phyloP scores from a whole-genome alignment of 1,140 invertebrate genomes.

The Drosophila takahashii region DNA sequence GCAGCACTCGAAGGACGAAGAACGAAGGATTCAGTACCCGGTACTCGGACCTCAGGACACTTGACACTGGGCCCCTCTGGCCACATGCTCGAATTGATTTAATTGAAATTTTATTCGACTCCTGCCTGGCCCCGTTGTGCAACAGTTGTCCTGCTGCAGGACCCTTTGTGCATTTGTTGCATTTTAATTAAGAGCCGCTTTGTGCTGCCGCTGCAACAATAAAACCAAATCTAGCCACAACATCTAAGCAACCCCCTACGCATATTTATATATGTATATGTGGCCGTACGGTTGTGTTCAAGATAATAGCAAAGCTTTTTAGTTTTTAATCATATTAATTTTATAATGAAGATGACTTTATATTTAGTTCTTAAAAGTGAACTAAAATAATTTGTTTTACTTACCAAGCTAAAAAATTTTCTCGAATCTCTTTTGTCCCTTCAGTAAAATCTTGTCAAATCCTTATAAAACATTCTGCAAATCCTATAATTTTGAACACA shows the following conservation, averaged over 20 bases:
- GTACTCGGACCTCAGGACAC: conserved; percentile 2
- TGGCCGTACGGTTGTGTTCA: not conserved
- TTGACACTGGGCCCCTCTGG: conserved; percentile 35
- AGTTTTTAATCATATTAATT: no score
- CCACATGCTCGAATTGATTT: conserved; percentile 58
- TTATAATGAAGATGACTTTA: no score
- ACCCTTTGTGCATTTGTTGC: conserved; percentile 57
- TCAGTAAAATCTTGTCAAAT: not conserved
- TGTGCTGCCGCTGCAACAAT: conserved; percentile 37
- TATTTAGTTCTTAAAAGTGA: no score
- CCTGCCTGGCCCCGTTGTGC: conserved; percentile 26
- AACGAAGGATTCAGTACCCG: conserved; percentile 2
- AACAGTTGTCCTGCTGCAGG: conserved; percentile 40
- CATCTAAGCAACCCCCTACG: conserved; percentile 25
- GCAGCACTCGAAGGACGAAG: conserved; percentile 9
- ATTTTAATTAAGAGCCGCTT: conserved; percentile 74
- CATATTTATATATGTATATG: conserved; percentile 6
- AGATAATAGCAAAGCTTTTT: conserved; percentile 1
- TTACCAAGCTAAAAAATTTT: no score
- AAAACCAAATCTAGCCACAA: conserved; percentile 36
- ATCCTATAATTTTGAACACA: conserved; percentile 2
- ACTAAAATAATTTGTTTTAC: no score
- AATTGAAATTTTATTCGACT: conserved; percentile 59
- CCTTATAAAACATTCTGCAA: not conserved
- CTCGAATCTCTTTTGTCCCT: no score